Conservation (phyloP, 2,797 vertebrate species). For the Apogon hyalosoma region DNA sequence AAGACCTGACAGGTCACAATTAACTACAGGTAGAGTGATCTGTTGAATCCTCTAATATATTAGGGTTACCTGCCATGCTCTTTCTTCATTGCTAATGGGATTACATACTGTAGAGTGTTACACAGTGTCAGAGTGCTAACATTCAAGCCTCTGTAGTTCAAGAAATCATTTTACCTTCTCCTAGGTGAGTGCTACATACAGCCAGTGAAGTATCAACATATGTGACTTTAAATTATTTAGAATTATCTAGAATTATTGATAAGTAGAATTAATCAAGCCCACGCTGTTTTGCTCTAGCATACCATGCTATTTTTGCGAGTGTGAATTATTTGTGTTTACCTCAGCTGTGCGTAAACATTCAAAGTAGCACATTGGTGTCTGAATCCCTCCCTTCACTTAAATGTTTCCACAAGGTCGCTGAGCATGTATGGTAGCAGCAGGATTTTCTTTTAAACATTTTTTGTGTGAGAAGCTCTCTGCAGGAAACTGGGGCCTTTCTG, state of each 20-base stretch:
- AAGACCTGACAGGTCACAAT: conserved; percentile 26
- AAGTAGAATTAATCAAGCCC: not conserved
- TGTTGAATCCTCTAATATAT: conserved; percentile 65
- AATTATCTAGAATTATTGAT: no score
- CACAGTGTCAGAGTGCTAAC: conserved; percentile 32
- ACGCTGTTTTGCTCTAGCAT: not conserved
- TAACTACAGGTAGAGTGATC: conserved; percentile 44
- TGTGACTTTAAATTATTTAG: not conserved
- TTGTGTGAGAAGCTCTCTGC: conserved; percentile 26
- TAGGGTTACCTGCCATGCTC: conserved; percentile 49
- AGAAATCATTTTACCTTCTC: conserved; percentile 9
- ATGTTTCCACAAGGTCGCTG: conserved; percentile 14
- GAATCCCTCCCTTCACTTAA: conserved; percentile 8
- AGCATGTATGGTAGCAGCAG: conserved; percentile 19
- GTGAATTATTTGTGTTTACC: conserved; percentile 11
- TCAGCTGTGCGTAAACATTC: conserved; percentile 18
- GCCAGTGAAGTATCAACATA: not conserved
- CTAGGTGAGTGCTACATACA: not conserved
- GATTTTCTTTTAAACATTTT: conserved; percentile 35
- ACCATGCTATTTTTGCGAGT: not conserved
- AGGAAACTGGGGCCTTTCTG: conserved; percentile 29
- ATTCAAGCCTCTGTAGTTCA: conserved; percentile 18
- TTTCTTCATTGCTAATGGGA: conserved; percentile 62
- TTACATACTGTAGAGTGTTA: conserved; percentile 60
- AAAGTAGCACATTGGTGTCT: conserved; percentile 28